Base-by-base conservation (phyloP, 2,888 invertebrate species). In the Acleris cristana region DNA sequence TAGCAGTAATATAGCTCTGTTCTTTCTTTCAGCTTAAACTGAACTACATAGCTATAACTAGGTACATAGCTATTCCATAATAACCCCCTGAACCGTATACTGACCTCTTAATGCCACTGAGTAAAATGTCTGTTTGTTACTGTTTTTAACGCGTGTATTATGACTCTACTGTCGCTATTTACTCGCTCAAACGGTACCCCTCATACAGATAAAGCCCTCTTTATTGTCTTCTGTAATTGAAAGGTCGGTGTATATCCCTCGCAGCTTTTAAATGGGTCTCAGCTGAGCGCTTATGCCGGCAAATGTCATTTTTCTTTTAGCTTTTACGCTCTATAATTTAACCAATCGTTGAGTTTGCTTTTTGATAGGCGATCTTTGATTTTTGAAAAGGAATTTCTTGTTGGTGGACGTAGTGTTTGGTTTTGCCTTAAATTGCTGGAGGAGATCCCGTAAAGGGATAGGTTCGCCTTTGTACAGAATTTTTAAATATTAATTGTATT, bases 171-270 rank as follows among this genome's bases (percentile, higher is more conserved):
- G 74, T 73, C 74, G 66, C 74, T 73, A 75, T 81, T 73, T 71
- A 77, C 74, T 73, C 62, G 62, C 48, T 44, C 55, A 61, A 53
- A 68, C 58, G 70, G 75, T 76, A 75, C 77, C 77, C 76, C 76
- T 78, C 77, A 74, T 83, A 80, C 73, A 84, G 85, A 89, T 85
- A 89, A 84, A 86, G 82, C 84, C 81, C 81, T 80, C 84, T 89
- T 88, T 89, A 90, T 88, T 89, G 88, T 89, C 83, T 88, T 82
- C 83, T 79, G 88, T 90, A 91, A 90, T 89, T 90, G 90, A 90
- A 90, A 89, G 89, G 88, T 85, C 83, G 81, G 80, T 65, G 81
- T 80, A 83, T 82, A 84, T 82, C 82, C 81, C 83, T 79, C 77
- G 75, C 76, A 83, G 82, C 83, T 81, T 82, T 86, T 83, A 87